Evolutionary conservation across 2,797 vertebrate species (phyloP), one percentile per base, ranked within the genome.

Genomic region (Scolopax bukidnonensis): DNA sequence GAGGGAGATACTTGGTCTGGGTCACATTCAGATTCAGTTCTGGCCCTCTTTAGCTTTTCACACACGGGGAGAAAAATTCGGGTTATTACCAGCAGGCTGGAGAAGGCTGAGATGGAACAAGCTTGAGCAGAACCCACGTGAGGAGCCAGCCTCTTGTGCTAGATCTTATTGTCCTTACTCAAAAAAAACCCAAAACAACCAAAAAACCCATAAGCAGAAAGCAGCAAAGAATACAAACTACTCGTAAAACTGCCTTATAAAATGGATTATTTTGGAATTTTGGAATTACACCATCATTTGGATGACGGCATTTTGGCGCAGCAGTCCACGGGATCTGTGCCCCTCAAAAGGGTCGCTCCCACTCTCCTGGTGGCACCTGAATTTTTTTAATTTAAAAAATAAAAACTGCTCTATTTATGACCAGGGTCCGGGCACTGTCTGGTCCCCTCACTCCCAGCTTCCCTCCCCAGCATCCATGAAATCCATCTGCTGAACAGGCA

Each of bases 291-390:
- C 51, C 47, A 70, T 4, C 15, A 6, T 30, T 82, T 21, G 61
- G 57, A 61, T 0, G 2, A 48, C 0, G 57, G 41, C 5, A 12
- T 56, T 84, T 64, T 36, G 77, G 70, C 5, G 78, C 59, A 57
- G 41, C 27, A 10, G 4, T 12, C 27, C 54, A 25, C 0, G 1
- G 38, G 33, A 28, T 36, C 18, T 2, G 0, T n/a, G 43, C 21
- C 13, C 36, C 59, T 30, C 1, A 0, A 60, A 64, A 53, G 5
- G 24, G 40, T 41, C 0, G 12, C 10, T 84, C 56, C 40, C 2
- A 13, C 33, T 54, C 2, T 27, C n/a, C 47, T 0, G 0, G 50
- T 4, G 4, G 36, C 50, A 40, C 53, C 78, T 48, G 36, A 16
- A 24, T 5, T 56, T 69, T 53, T 70, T 9, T 43, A 30, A 38